Evolutionary conservation across 2,888 invertebrate genomes (phyloP).

Genomic region (Drepana falcataria): DNA sequence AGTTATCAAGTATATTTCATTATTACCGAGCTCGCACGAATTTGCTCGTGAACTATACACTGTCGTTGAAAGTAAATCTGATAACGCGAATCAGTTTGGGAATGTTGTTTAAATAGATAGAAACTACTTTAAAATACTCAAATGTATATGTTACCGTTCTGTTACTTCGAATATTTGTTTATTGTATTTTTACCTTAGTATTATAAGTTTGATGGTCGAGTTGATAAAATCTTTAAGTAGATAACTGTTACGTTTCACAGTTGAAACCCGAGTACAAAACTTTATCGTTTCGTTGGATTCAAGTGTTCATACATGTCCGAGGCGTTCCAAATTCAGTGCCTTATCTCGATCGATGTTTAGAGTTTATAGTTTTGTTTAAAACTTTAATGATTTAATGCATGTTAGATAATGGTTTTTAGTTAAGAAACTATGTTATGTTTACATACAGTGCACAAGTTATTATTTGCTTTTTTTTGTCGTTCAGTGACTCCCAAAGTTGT

Average conservation of each 20-base stretch:
- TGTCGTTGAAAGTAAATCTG: not conserved
- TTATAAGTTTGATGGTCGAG: no score
- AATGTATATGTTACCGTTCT: no score
- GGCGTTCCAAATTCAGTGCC: conserved; percentile 45
- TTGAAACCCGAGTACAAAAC: no score
- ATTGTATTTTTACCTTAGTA: not conserved
- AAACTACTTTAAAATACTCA: not conserved
- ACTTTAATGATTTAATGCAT: conserved; percentile 5
- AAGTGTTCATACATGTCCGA: conserved; percentile 2
- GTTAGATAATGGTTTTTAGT: conserved; percentile 8
- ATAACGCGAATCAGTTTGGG: not conserved
- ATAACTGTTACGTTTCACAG: no score
- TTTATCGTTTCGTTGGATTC: no score
- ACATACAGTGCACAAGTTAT: conserved; percentile 21
- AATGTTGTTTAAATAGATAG: not conserved
- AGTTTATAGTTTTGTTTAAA: conserved; percentile 11
- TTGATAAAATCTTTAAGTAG: no score
- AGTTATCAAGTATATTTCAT: not conserved
- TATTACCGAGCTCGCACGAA: no score
- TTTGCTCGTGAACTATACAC: no score
- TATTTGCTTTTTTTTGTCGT: not conserved
- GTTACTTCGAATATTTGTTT: not conserved
- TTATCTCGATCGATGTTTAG: conserved; percentile 33
- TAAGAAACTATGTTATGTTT: conserved; percentile 17
- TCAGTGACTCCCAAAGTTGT: conserved; percentile 9